Evolutionary conservation across 2,888 invertebrate genomes (phyloP), one percentile per base, ranked within the genome.

Genomic region (Melieria omissa): DNA sequence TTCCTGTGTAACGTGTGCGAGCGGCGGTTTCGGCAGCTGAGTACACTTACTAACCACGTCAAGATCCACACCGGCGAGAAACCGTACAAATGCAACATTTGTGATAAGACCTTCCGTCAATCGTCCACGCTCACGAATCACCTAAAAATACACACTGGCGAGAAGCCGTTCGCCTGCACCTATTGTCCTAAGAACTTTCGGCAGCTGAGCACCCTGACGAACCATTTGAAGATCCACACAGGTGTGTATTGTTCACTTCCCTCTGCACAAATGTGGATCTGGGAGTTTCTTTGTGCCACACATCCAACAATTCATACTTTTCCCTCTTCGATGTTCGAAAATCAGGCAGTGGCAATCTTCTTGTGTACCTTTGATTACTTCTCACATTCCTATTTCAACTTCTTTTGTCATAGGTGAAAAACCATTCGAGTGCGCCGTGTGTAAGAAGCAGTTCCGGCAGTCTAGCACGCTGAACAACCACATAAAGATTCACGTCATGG

Each of bases 391-490:
- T 61, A 10, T 16, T 29, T n/a, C 1, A n/a, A 12, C 49, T 16
- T 49, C 6, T n/a, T 44, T 12, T 16, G 29, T 41, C n/a, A 60
- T 82, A 80, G 87, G 87, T 78, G 87, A 87, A 79, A 87, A 87
- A 78, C 87, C 87, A 44, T 87, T 87, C 78, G 87, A 87, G 80
- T 87, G 87, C 79, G 87, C 86, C 75, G 87, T 87, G 75, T 87
- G 87, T 82, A 87, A 87, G 78, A 87, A 87, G 80, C 86, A 87
- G 81, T 87, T 87, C 83, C 87, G 87, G 75, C 87, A 87, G 80
- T 86, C 86, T 70, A 86, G 86, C 76, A 87, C 87, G 73, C 84
- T 87, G 74, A 87, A 87, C 80, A 87, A 87, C 82, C 87, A 87
- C 79, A 87, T 87, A 85, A 87, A 87, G 81, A 87, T 87, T 72